A percentile compares a stretch with the other conserved stretches of the same genome.
Conservation (phyloP, 2,113 vertebrate genomes). For the Murina feae region DNA sequence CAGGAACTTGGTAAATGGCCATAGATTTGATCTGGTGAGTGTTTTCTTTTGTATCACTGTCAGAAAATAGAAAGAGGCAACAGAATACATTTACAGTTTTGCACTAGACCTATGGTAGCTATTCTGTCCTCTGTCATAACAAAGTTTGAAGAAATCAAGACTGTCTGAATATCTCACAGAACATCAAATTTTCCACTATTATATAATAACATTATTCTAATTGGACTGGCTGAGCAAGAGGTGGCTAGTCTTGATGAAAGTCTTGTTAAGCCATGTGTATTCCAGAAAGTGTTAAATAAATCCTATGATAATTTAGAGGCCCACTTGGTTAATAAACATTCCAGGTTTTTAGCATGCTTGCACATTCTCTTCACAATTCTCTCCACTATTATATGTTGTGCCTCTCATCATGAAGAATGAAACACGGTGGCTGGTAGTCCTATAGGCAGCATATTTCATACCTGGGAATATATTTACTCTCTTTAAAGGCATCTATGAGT, state of each 20-base stretch:
- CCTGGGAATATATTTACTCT: background rate
- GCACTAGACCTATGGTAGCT: background rate
- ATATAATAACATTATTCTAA: background rate
- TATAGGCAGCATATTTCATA: background rate
- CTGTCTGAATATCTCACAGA: background rate
- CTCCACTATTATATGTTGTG: background rate
- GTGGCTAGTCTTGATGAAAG: background rate
- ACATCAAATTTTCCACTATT: background rate
- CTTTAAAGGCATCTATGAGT: background rate
- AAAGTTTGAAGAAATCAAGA: slow-evolving; percentile 23
- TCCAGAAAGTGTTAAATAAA: background rate
- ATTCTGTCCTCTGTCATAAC: slow-evolving; percentile 6
- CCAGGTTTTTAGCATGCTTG: background rate
- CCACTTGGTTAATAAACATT: background rate
- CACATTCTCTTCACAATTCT: background rate
- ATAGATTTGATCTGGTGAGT: slow-evolving; percentile 17
- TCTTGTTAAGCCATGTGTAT: background rate
- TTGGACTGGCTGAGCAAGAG: background rate
- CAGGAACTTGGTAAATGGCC: background rate
- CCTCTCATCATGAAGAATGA: background rate
- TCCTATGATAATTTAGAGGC: background rate
- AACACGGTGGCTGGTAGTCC: background rate
- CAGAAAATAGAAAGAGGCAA: slow-evolving; percentile 17
- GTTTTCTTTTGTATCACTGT: background rate
- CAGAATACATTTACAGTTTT: slow-evolving; percentile 18